These are phyloP conservation scores for Camptogramma bilineatum DNA, from an alignment of 2,888 invertebrate species.

Conservation along the genomic window DNA sequence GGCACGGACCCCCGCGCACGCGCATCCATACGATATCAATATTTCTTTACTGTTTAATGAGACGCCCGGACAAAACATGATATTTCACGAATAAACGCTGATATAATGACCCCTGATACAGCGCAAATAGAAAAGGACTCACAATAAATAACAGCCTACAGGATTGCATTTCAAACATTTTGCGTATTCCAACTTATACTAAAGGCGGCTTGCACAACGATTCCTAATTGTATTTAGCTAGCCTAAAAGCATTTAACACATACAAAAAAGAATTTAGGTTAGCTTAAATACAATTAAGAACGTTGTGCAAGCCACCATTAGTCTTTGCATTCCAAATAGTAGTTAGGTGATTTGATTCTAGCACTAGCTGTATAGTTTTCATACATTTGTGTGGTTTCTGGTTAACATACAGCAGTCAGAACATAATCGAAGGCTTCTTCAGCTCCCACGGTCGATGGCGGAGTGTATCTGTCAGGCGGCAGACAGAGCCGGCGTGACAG, in stretches of 20 bases:
- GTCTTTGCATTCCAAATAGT: too few species aligned
- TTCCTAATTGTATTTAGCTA: too few species aligned
- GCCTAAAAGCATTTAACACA: too few species aligned
- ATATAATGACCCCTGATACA: conserved; percentile 38
- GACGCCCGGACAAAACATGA: conserved; percentile 50
- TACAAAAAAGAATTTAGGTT: too few species aligned
- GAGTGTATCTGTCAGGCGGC: neutral
- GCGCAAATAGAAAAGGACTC: conserved; percentile 26
- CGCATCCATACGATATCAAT: conserved; percentile 51
- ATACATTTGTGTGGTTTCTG: too few species aligned
- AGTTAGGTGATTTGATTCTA: too few species aligned
- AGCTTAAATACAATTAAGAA: neutral
- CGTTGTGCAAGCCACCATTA: too few species aligned
- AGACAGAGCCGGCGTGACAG: conserved; percentile 7
- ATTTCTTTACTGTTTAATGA: conserved; percentile 53
- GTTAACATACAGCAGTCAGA: too few species aligned
- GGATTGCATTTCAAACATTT: neutral
- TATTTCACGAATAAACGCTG: conserved; percentile 42
- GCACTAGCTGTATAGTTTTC: too few species aligned
- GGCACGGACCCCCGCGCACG: conserved; percentile 72
- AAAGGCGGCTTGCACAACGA: too few species aligned
- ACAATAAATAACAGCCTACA: conserved; percentile 7
- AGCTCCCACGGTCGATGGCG: too few species aligned
- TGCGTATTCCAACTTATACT: neutral
- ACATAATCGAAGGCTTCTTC: too few species aligned